These are phyloP conservation scores for Trichogramma dendrolimi DNA, from an alignment of 2,888 invertebrate species.

Conservation along the genomic window DNA sequence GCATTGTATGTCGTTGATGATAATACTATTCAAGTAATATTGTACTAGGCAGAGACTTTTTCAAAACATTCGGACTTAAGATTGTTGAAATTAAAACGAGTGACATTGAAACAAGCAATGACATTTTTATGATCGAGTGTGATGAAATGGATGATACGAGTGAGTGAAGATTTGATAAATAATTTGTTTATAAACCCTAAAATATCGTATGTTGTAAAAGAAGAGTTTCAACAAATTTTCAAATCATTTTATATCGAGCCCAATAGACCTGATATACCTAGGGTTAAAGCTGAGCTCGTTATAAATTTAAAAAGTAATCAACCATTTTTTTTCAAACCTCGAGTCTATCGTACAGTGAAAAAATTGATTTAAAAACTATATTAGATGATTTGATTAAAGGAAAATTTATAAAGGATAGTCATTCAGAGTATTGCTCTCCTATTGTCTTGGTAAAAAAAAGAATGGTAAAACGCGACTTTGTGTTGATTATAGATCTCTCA, in stretches of 20 bases:
- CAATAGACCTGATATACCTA: not conserved
- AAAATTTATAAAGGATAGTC: conserved; percentile 3
- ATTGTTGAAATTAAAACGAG: not conserved
- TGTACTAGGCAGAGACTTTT: not conserved
- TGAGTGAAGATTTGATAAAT: not conserved
- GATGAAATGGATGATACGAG: not conserved
- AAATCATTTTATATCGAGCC: conserved; percentile 10
- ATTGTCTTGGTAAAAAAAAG: conserved; percentile 11
- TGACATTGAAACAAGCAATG: not conserved
- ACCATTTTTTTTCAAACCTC: conserved; percentile 22
- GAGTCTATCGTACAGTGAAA: conserved; percentile 17
- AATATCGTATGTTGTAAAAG: not conserved
- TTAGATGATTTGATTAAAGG: conserved; percentile 7
- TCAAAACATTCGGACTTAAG: not conserved
- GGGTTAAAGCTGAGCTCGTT: not conserved
- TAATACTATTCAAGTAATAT: not conserved
- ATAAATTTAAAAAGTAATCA: not conserved
- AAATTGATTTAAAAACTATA: conserved; percentile 11
- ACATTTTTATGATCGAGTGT: not conserved
- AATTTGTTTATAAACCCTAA: not conserved
- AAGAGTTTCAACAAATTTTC: not conserved
- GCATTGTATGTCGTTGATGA: not conserved
- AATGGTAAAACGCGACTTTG: conserved; percentile 18
- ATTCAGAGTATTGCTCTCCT: conserved; percentile 8
- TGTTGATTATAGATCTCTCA: conserved; percentile 18